Evolutionary conservation across 2,888 invertebrate species (phyloP), one percentile per base, ranked within the genome.

Genomic region (Brenthis daphne): DNA sequence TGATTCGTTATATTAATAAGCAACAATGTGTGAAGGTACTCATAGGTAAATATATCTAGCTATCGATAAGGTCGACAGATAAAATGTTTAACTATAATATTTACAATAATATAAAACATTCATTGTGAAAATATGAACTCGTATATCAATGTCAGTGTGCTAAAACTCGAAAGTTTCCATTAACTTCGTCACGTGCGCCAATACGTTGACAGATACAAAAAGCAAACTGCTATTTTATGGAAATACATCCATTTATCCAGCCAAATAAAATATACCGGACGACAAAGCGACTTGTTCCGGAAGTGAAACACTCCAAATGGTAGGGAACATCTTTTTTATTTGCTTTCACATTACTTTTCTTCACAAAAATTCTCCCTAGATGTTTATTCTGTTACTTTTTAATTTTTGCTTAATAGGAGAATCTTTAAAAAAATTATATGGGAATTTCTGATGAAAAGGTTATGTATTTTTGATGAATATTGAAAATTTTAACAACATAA

Each of bases 281-380:
- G 91, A 92, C 92, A 92, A 91, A 92, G 84, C 87, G 83, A 85
- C 91, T 92, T 92, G 92, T 92, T 77, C 89, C 85, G 92, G 92
- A 92, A 86, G 81, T 82, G 85, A 82, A 82, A 80, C 87, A 84
- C 87, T 88, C 82, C 76, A 81, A 79, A 75, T 76, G 75, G 76
- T 77, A 76, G 70, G 70, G 65, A 71, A 74, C 63, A 68, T 71
- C 65, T 73, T 70, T 74, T 74, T 75, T 73, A 69, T 72, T 61
- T 73, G 67, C 68, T 69, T 50, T 71, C 55, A 63, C 64, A 74
- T 68, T 69, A 50, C 50, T 60, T 66, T 67, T 61, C 29, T 20
- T 54, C 43, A 51, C 50, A 48, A 56, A 13, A 61, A n/a, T 67
- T 33, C 50, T 20, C 61, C 67, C 61, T 43, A 67, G 50, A 24